Conservation (phyloP, 2,888 invertebrate species). For the Callyntrura guangdongensis region DNA sequence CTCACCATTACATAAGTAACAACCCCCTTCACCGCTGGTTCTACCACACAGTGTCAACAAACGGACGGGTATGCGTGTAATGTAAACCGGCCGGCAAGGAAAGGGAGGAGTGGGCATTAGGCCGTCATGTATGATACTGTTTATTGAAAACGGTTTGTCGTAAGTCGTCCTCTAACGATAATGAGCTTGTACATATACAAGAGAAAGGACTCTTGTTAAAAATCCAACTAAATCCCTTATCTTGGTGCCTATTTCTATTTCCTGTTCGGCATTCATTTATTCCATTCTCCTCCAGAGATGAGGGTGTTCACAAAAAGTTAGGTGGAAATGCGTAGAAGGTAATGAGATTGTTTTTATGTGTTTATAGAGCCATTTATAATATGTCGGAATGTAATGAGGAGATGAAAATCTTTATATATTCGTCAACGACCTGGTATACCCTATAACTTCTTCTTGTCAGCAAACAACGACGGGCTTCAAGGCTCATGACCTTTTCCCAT, state of each 20-base stretch:
- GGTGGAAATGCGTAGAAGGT: not conserved
- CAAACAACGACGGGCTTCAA: too few species aligned
- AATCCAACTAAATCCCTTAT: slow-evolving; percentile 69
- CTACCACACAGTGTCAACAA: slow-evolving; percentile 12
- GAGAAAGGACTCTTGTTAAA: slow-evolving; percentile 57
- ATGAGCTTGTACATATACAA: slow-evolving; percentile 50
- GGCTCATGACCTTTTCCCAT: too few species aligned
- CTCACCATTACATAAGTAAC: slow-evolving; percentile 9
- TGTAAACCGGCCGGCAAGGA: slow-evolving; percentile 42
- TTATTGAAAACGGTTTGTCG: not conserved
- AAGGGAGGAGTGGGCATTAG: too few species aligned
- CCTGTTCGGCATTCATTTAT: slow-evolving; percentile 23
- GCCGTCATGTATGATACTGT: slow-evolving; percentile 21
- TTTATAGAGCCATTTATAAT: not conserved
- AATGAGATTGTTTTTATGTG: not conserved
- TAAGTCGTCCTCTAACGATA: slow-evolving; percentile 57
- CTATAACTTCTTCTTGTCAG: too few species aligned
- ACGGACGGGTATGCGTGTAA: not conserved
- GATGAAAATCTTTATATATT: not conserved
- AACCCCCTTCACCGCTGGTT: not conserved
- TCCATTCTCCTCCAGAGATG: slow-evolving; percentile 14
- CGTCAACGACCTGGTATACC: too few species aligned
- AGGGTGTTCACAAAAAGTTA: not conserved
- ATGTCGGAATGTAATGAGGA: not conserved
- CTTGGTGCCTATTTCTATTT: slow-evolving; percentile 62